A percentile compares a stretch with the other conserved stretches of the same genome.
These are phyloP conservation scores for Engraulis encrasicolus DNA, from an alignment of 2,113 vertebrate species.

Conservation along the genomic window DNA sequence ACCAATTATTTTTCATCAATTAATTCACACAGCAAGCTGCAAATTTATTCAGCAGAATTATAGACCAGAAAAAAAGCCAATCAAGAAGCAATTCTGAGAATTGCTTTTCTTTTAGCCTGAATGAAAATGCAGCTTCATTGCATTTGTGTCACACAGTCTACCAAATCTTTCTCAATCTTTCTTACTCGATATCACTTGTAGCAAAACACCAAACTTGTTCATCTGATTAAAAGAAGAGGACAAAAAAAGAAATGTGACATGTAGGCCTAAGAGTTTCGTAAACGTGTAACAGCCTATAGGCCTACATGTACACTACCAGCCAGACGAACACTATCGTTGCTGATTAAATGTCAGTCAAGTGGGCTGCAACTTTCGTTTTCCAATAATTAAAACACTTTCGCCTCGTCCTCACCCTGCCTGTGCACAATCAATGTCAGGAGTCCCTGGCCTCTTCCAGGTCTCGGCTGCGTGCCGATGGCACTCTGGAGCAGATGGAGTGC, in stretches of 20 bases:
- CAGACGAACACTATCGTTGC: neutral
- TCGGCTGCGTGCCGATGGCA: constrained; percentile 37
- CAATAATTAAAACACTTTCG: constrained; percentile 27
- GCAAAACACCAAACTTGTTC: neutral
- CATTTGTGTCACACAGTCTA: neutral
- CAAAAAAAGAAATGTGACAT: constrained; percentile 18
- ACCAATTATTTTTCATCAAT: neutral
- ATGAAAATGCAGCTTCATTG: neutral
- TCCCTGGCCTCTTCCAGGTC: neutral
- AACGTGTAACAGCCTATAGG: neutral
- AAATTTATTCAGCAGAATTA: constrained; percentile 22
- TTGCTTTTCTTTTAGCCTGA: neutral
- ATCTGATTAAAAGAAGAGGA: neutral
- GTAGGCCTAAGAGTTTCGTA: neutral
- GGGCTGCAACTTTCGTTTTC: constrained; percentile 11
- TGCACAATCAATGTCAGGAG: constrained; percentile 15
- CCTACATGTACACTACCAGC: neutral
- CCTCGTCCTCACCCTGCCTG: constrained; percentile 14
- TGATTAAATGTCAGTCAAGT: neutral
- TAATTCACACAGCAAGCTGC: neutral
- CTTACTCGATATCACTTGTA: neutral
- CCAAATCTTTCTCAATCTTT: neutral
- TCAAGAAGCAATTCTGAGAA: neutral
- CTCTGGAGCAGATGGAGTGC: constrained; percentile 30
- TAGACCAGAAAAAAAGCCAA: neutral